Evolutionary conservation across 1,140 invertebrate species (phyloP).

Genomic region (Drosophila nannoptera): DNA sequence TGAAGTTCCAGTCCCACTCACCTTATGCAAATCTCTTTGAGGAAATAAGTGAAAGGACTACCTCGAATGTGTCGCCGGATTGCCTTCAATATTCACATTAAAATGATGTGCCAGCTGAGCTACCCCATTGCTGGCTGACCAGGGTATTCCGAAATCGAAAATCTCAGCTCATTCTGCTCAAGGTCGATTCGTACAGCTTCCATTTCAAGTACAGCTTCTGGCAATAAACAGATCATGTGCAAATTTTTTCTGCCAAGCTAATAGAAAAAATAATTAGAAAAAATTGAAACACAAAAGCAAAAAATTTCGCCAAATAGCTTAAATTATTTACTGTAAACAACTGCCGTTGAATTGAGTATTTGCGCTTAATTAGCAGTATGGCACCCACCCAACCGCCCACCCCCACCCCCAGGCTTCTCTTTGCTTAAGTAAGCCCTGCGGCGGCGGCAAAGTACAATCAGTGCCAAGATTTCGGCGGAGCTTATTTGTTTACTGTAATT

Average conservation of each 20-base stretch:
- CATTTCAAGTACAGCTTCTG: conserved; percentile 28
- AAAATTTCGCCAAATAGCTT: conserved; percentile 31
- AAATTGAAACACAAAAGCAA: conserved; percentile 8
- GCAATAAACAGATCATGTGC: conserved; percentile 24
- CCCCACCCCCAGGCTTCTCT: background rate
- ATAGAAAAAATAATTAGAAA: conserved; percentile 17
- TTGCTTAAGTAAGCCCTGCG: background rate
- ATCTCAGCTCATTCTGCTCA: background rate
- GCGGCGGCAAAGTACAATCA: conserved; percentile 31
- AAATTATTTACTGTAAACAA: conserved; percentile 35
- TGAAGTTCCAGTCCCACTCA: conserved; percentile 43
- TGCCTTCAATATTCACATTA: background rate
- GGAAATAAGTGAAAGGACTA: background rate
- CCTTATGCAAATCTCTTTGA: conserved; percentile 58
- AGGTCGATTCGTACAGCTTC: conserved; percentile 35
- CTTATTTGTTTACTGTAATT: conserved; percentile 25
- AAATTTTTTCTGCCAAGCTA: conserved; percentile 4
- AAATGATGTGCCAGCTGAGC: background rate
- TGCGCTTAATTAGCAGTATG: conserved; percentile 32
- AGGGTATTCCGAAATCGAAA: conserved; percentile 1
- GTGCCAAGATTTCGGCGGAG: conserved; percentile 9
- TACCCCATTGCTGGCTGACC: background rate
- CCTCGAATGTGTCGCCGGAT: background rate
- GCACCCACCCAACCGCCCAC: background rate
- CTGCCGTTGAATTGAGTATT: conserved; percentile 27